Base-by-base conservation (phyloP, 1,140 invertebrate genomes). In the Aleiodes sp. region DNA sequence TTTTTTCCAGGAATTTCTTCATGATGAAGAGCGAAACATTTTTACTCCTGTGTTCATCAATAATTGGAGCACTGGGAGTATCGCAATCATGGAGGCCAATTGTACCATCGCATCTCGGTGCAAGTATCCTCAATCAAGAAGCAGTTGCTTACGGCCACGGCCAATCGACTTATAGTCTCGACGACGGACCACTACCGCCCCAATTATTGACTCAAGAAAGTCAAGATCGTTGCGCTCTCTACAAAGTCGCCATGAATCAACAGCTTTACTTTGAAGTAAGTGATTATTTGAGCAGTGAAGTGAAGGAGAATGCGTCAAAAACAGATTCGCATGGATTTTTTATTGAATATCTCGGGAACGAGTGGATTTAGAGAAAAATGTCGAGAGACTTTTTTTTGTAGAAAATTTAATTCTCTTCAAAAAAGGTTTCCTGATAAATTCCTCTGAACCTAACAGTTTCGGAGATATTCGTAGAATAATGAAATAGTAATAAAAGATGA, bases 171-270 rank as follows among this genome's bases (percentile, higher is more conserved):
- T 80, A 67, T 39, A 76, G 73, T 65, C 16, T 70, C n/a, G 57
- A 74, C 7, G 76, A 79, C 4, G 12, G 35, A 16, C n/a, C 57
- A 64, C 26, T 70, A 39, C 71, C 74, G 4, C 73, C 79, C 4
- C 74, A 80, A 41, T 35, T 78, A 4, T 35, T 79, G 12, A 12
- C 62, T 0, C 70, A 77, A 1, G 76, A 82, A 4, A 52, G 76
- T 0, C 72, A 73, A 9, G 89, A 90, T 64, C 86, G 87, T 12
- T 92, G 92, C 76, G 87, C 88, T 21, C 80, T 92, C 0, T 91
- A 91, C 81, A 92, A 92, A 80, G 88, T 91, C 1, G 86, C 88
- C 4, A 89, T 90, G 84, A 88, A 82, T 62, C 91, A 92, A 76
- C 90, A 92, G 60, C 78, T 91, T 2, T 90, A 90, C 75, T 91